These are phyloP conservation scores for Oxytorus armatus DNA, from an alignment of 2,888 invertebrate species.

Conservation along the genomic window DNA sequence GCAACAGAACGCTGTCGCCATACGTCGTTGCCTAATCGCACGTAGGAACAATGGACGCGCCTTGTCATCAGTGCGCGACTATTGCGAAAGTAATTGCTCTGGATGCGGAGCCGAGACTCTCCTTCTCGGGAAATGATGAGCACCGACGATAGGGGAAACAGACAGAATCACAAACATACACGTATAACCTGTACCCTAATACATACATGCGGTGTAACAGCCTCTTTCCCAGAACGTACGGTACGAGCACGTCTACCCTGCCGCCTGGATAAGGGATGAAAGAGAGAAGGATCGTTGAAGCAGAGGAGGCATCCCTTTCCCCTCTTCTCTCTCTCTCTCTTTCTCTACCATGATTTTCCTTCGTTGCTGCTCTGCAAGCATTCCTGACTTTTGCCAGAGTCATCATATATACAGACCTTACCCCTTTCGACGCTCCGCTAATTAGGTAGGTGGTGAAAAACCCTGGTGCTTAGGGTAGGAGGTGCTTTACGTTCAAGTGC, in stretches of 20 bases:
- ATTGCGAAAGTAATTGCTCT: constrained; percentile 81
- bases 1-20: constrained; percentile 47
- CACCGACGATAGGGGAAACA: constrained; percentile 65
- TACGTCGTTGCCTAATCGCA: constrained; percentile 78
- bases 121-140: constrained; percentile 67
- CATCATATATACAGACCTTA: constrained; percentile 13
- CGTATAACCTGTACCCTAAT: background rate
- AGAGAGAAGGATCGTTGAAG: constrained; percentile 48
- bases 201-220: background rate
- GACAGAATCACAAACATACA: constrained; percentile 41
- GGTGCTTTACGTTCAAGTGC: constrained; percentile 25
- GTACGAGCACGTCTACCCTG: constrained; percentile 25
- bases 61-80: constrained; percentile 79
- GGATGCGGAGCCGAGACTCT: constrained; percentile 59
- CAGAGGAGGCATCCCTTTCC: constrained; percentile 23
- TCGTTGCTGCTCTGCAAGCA: constrained; percentile 53
- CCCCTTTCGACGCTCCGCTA: constrained; percentile 49
- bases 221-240: constrained; percentile 7
- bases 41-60: constrained; percentile 81
- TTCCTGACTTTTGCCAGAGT: constrained; percentile 48
- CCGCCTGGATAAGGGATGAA: constrained; percentile 47
- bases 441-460: constrained; percentile 68
- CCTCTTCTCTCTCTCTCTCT: constrained; percentile 21
- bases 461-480: constrained; percentile 55
- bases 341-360: constrained; percentile 1